phyloP scores from a whole-genome alignment of 2,888 invertebrate species.

The Trisateles emortualis region DNA sequence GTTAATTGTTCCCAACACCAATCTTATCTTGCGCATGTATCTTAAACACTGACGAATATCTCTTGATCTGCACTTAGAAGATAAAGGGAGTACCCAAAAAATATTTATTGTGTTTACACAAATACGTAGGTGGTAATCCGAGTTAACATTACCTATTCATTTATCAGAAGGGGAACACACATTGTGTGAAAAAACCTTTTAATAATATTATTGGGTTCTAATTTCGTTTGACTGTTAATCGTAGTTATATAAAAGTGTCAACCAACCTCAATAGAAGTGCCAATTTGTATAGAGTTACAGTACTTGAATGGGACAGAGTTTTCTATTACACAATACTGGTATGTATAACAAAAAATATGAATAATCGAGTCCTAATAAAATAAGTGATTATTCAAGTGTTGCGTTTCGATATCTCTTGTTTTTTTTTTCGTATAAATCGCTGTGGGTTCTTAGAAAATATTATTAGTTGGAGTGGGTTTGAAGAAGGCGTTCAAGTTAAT shows the following conservation, averaged over 20 bases:
- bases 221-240: conserved; percentile 86
- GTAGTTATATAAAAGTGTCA: conserved; percentile 84
- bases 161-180: conserved; percentile 61
- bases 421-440: conserved; percentile 24
- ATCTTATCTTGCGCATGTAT: conserved; percentile 56
- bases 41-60: conserved; percentile 64
- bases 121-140: conserved; percentile 86
- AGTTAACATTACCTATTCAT: conserved; percentile 66
- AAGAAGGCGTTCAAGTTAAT: conserved; percentile 26
- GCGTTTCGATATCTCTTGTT: conserved; percentile 51
- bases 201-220: conserved; percentile 87
- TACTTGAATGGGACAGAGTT: conserved; percentile 66
- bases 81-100: conserved; percentile 75
- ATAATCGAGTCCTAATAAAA: conserved; percentile 65
- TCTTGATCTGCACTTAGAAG: conserved; percentile 62
- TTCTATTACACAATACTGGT: conserved; percentile 70
- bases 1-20: conserved; percentile 35
- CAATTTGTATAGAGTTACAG: conserved; percentile 81
- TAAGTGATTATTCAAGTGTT: conserved; percentile 69
- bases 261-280: conserved; percentile 75
- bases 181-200: conserved; percentile 66
- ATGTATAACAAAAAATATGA: conserved; percentile 60
- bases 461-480: conserved; percentile 48
- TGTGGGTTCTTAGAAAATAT: conserved; percentile 39
- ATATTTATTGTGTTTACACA: conserved; percentile 86